Percentiles rank a stretch among this genome's conserved stretches.
These are phyloP conservation scores for Chondrosia reniformis DNA, from an alignment of 37 sponge, comb jelly and placozoan species.

Conservation along the genomic window DNA sequence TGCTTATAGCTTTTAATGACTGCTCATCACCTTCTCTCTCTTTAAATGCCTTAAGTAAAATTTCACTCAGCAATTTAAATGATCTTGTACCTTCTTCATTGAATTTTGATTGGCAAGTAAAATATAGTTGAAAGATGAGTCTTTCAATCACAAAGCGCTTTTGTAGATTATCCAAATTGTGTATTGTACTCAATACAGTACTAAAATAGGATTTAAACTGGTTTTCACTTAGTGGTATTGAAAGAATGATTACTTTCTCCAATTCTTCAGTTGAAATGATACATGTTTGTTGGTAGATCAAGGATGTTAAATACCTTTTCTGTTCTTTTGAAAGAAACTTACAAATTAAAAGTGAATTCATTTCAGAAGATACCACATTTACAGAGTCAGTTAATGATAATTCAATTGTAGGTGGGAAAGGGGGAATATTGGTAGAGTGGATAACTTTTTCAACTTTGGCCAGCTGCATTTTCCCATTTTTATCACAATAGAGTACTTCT, in stretches of 20 bases:
- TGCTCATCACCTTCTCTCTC: too few species aligned
- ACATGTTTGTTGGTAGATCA: background rate
- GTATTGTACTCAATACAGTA: background rate
- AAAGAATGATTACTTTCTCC: background rate
- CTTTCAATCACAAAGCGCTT: slow-evolving; percentile 12
- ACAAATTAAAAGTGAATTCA: background rate
- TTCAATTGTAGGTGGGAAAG: background rate
- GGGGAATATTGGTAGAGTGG: background rate
- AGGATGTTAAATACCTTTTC: background rate
- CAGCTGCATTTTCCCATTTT: background rate
- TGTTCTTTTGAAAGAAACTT: background rate
- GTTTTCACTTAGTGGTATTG: background rate
- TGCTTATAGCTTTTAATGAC: too few species aligned
- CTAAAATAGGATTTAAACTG: background rate
- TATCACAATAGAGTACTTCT: slow-evolving; percentile 5
- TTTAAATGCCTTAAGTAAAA: too few species aligned
- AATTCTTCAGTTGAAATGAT: too few species aligned
- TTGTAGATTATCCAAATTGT: background rate
- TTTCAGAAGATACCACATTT: background rate
- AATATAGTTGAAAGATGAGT: slow-evolving; percentile 10
- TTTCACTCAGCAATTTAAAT: too few species aligned
- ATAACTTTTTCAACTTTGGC: background rate
- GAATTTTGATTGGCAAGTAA: background rate
- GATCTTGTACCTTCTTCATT: too few species aligned
- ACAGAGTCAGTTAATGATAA: background rate